Evolutionary conservation across 2,888 invertebrate genomes (phyloP).

Genomic region (Empis stercorea): DNA sequence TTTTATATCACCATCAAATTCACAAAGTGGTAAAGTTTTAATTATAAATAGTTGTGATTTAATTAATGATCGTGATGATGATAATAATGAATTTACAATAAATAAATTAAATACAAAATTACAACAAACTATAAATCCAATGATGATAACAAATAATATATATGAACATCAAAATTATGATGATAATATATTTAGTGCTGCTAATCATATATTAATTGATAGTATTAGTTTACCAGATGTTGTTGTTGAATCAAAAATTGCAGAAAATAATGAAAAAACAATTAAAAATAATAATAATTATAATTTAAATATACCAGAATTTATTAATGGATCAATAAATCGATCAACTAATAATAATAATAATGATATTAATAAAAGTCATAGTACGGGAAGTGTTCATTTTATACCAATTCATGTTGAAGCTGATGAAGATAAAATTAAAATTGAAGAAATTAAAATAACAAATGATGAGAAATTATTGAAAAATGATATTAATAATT

Average conservation of each 20-base stretch:
- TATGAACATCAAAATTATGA: constrained; percentile 16
- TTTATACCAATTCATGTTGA: constrained; percentile 32
- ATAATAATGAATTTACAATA: constrained; percentile 8
- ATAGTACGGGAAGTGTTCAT: constrained; percentile 30
- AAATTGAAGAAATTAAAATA: not conserved
- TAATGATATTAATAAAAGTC: constrained; percentile 28
- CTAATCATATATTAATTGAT: constrained; percentile 28
- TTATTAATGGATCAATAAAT: constrained; percentile 6
- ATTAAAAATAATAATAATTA: constrained; percentile 11
- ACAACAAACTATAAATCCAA: constrained; percentile 27
- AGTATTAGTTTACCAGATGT: constrained; percentile 36
- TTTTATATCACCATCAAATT: constrained; percentile 12
- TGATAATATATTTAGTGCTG: not conserved
- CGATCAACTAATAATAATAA: constrained; percentile 31
- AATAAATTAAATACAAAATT: constrained; percentile 12
- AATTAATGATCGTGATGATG: constrained; percentile 9
- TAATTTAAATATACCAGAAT: constrained; percentile 4
- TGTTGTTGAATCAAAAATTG: constrained; percentile 33
- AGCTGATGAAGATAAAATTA: constrained; percentile 6
- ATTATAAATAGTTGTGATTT: constrained; percentile 14
- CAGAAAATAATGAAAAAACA: constrained; percentile 6
- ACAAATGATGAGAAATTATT: constrained; percentile 22
- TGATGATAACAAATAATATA: constrained; percentile 30
- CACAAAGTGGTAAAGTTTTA: constrained; percentile 4
- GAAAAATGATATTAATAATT: constrained; percentile 17